Base-by-base conservation (phyloP, 53 echinoderm and acorn worm species). In the Holothuria scabra region DNA sequence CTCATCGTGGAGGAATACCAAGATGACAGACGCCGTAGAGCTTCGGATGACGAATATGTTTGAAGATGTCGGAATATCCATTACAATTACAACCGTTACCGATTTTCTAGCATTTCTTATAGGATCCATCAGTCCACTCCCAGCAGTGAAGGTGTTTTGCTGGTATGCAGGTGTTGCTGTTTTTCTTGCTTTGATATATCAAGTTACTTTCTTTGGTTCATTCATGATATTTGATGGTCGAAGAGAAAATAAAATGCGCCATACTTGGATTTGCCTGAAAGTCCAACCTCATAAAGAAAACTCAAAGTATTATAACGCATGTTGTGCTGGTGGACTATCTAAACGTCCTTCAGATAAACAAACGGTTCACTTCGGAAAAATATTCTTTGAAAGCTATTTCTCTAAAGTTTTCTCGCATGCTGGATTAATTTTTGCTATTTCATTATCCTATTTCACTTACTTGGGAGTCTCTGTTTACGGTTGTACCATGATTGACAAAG, bases 1-100 rank as follows among this genome's bases (percentile, higher is more conserved):
- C 16, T 87, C 93, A 37, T 83, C 93, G 8, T 93, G 93, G 93
- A 61, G 93, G n/a, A 63, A 82, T 61, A 90, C 88, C 6, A 62
- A 37, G 24, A 28, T 79, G 52, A 65, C 33, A 30, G 55, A 78
- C 2, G 28, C 85, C 9, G 76, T 93, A 8, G 90, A 87, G n/a
- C n/a, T n/a, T n/a, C n/a, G n/a, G n/a, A n/a, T n/a, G n/a, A n/a
- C n/a, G n/a, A n/a, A n/a, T n/a, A n/a, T n/a, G n/a, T n/a, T n/a
- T n/a, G n/a, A n/a, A n/a, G n/a, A n/a, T n/a, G n/a, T n/a, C n/a
- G n/a, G n/a, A n/a, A n/a, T n/a, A n/a, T n/a, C n/a, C n/a, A n/a
- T n/a, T n/a, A n/a, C n/a, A n/a, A n/a, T n/a, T n/a, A n/a, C n/a
- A n/a, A n/a, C n/a, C n/a, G n/a, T n/a, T n/a, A n/a, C n/a, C n/a